phyloP scores from a whole-genome alignment of 2,888 invertebrate genomes.

The Deladenus siricidicola region DNA sequence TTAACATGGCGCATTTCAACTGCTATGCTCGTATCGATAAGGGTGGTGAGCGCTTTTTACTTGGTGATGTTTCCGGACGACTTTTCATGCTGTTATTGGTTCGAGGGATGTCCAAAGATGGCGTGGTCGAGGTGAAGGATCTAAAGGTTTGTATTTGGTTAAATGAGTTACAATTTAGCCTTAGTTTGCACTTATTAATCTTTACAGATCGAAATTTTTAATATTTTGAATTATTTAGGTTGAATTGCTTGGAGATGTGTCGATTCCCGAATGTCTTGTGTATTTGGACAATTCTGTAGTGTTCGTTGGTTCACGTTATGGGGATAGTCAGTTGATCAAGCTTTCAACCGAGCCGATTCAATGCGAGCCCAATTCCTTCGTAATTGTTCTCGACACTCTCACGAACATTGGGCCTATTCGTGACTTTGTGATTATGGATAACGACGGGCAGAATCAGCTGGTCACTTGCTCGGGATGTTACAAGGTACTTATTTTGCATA shows the following conservation, averaged over 20 bases:
- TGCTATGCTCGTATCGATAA: constrained; percentile 89
- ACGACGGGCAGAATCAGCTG: constrained; percentile 85
- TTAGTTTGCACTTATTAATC: neutral
- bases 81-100: constrained; percentile 90
- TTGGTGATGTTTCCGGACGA: constrained; percentile 87
- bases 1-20: constrained; percentile 78
- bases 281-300: constrained; percentile 96
- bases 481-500: too few species aligned
- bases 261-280: constrained; percentile 89
- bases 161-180: neutral
- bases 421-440: constrained; percentile 46
- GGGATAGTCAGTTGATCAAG: constrained; percentile 83
- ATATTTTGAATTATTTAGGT: constrained; percentile 25
- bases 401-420: constrained; percentile 94
- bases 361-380: constrained; percentile 46
- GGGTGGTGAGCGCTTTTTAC: constrained; percentile 59
- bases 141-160: constrained; percentile 65
- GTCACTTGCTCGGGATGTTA: constrained; percentile 94
- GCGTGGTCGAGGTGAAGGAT: constrained; percentile 68
- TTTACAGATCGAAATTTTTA: too few species aligned
- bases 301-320: constrained; percentile 82
- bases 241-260: constrained; percentile 55
- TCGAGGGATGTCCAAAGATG: constrained; percentile 68
- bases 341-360: constrained; percentile 42
- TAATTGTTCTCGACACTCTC: constrained; percentile 83